Conservation (phyloP, 2,113 vertebrate genomes). For the Phalacrocorax pelagicus region DNA sequence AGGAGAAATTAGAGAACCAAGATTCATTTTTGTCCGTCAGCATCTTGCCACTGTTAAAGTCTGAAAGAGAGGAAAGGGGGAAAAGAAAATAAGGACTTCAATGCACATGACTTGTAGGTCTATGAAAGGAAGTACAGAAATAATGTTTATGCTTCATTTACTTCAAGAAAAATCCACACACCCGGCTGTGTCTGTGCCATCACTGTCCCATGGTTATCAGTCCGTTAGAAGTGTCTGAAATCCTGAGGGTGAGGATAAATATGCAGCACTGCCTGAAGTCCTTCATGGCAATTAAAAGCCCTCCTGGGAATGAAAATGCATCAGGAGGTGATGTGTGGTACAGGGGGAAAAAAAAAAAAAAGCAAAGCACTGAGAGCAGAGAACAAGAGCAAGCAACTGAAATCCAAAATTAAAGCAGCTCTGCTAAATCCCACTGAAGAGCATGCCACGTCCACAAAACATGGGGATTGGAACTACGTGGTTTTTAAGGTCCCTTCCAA, state of each 20-base stretch:
- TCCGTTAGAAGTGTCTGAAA: not conserved
- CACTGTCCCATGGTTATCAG: not conserved
- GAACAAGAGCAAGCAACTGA: not conserved
- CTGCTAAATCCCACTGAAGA: not conserved
- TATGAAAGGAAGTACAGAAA: not conserved
- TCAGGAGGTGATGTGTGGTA: not conserved
- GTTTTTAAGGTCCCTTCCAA: not conserved
- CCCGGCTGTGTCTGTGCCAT: slow-evolving; percentile 1
- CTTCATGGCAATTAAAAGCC: not conserved
- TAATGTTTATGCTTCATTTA: not conserved
- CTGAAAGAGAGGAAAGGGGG: not conserved
- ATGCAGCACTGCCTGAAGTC: not conserved
- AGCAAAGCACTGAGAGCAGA: not conserved
- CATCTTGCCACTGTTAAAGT: slow-evolving; percentile 31
- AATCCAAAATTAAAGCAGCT: not conserved
- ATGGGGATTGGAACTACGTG: not conserved
- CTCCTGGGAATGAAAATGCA: not conserved
- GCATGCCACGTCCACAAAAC: not conserved
- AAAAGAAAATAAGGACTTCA: not conserved
- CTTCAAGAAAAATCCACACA: not conserved
- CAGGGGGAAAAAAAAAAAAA: no score
- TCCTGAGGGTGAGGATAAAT: not conserved
- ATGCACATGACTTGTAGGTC: not conserved
- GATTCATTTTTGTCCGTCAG: slow-evolving; percentile 45
- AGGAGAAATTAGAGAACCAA: slow-evolving; percentile 47